Conservation (phyloP, 92 coral and sea anemone genomes). For the Bergia puertoricense region DNA sequence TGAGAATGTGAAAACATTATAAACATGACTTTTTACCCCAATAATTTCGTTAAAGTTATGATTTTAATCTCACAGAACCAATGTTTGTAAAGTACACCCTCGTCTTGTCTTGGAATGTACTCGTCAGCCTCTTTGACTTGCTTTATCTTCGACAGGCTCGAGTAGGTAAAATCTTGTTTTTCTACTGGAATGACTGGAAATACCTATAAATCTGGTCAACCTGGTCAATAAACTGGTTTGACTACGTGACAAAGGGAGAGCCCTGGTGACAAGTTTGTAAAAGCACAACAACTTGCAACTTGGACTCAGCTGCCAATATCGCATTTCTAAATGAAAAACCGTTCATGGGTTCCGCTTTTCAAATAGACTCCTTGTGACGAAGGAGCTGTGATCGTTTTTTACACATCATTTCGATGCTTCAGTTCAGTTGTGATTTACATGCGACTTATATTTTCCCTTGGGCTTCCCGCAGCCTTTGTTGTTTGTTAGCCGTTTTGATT, state of each 20-base stretch:
- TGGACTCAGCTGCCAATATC: too few relatives aligned
- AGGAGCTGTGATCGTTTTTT: too few relatives aligned
- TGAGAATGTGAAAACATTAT: conserved; percentile 3
- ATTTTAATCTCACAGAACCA: conserved; percentile 21
- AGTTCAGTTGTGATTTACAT: too few relatives aligned
- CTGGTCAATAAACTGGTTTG: conserved; percentile 18
- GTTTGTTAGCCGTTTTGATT: too few relatives aligned
- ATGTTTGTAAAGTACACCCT: conserved; percentile 6
- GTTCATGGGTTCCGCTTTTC: background rate
- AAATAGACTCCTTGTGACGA: background rate
- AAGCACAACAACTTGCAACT: background rate
- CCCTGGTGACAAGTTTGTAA: background rate
- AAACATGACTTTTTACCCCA: conserved; percentile 19
- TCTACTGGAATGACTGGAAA: background rate
- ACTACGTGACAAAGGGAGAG: background rate
- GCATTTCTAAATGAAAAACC: background rate
- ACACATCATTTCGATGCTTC: too few relatives aligned
- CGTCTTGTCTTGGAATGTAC: background rate
- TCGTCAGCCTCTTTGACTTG: background rate
- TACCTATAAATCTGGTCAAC: background rate
- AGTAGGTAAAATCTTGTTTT: background rate
- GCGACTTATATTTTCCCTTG: too few relatives aligned
- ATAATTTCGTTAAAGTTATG: background rate
- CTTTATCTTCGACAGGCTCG: background rate
- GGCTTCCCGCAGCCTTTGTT: too few relatives aligned